A percentile compares a stretch with the other conserved stretches of the same genome.
These are phyloP conservation scores for Rhinichthys osculus DNA, from an alignment of 2,797 vertebrate genomes.

Conservation along the genomic window DNA sequence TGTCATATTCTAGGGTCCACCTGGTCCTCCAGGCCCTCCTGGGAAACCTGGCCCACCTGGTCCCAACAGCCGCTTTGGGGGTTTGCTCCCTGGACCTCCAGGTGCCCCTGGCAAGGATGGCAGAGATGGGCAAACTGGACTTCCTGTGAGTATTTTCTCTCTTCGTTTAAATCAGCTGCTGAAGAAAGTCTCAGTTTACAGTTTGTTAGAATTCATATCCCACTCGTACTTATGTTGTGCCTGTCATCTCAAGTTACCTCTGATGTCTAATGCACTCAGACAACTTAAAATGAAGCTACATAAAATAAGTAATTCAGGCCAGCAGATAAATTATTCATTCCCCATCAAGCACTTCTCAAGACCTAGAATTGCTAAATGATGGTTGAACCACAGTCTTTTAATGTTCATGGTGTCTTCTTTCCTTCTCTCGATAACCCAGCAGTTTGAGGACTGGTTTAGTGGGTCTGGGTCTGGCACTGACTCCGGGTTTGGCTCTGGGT, in stretches of 20 bases:
- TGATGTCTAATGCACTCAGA: conserved; percentile 5
- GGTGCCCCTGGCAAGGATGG: conserved; percentile 80
- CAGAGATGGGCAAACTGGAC: conserved; percentile 77
- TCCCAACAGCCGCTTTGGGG: conserved; percentile 69
- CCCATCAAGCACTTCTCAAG: neutral
- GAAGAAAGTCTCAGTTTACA: neutral
- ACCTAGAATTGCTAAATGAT: conserved; percentile 17
- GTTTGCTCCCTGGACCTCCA: conserved; percentile 59
- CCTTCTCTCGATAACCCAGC: conserved; percentile 59
- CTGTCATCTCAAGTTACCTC: conserved; percentile 9
- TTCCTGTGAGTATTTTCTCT: conserved; percentile 77
- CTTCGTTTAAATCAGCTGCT: neutral
- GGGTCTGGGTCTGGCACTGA: conserved; percentile 74
- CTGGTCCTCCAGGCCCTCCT: conserved; percentile 87
- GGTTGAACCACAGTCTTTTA: neutral
- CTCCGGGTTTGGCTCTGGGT: conserved; percentile 58
- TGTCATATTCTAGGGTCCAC: conserved; percentile 78
- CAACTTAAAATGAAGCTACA: neutral
- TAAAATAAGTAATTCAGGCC: conserved; percentile 17
- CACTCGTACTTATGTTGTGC: neutral
- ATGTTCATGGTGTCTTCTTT: conserved; percentile 20
- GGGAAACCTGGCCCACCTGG: conserved; percentile 82
- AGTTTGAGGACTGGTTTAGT: conserved; percentile 78
- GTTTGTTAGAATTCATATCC: neutral
- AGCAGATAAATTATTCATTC: conserved; percentile 22